Conservation (phyloP, 2,113 vertebrate species). For the Tamias sibiricus region DNA sequence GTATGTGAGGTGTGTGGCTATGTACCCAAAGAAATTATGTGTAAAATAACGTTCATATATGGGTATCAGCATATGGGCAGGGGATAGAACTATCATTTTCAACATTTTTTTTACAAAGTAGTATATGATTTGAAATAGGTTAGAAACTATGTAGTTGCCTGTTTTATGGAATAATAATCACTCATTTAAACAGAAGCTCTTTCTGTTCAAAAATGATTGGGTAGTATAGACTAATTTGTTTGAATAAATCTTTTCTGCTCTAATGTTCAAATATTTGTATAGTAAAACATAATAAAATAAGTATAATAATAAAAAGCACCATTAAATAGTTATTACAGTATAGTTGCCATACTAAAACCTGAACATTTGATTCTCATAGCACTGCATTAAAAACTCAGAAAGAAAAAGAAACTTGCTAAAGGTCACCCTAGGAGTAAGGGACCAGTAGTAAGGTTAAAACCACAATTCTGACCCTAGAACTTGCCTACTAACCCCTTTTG, state of each 20-base stretch:
- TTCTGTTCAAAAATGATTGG: not conserved
- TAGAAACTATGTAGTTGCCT: not conserved
- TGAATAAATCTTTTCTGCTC: not conserved
- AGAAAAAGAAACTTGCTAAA: not conserved
- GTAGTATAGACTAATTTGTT: not conserved
- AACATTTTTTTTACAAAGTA: not conserved
- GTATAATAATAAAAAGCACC: not conserved
- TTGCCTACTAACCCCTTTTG: not conserved
- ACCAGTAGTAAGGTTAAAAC: not conserved
- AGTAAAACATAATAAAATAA: not conserved
- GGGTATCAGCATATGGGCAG: not conserved
- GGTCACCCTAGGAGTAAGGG: not conserved
- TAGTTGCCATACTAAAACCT: not conserved
- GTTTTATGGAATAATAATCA: not conserved
- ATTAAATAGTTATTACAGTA: not conserved
- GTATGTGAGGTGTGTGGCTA: not conserved
- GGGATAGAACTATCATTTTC: not conserved
- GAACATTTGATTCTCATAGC: not conserved
- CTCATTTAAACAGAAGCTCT: not conserved
- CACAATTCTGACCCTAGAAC: not conserved
- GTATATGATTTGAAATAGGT: not conserved
- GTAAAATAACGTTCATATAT: not conserved
- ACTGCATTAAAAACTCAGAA: not conserved
- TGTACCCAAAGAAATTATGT: not conserved
- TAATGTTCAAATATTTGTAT: not conserved